Base-by-base conservation (phyloP, 2,797 vertebrate species). In the Picus viridis region DNA sequence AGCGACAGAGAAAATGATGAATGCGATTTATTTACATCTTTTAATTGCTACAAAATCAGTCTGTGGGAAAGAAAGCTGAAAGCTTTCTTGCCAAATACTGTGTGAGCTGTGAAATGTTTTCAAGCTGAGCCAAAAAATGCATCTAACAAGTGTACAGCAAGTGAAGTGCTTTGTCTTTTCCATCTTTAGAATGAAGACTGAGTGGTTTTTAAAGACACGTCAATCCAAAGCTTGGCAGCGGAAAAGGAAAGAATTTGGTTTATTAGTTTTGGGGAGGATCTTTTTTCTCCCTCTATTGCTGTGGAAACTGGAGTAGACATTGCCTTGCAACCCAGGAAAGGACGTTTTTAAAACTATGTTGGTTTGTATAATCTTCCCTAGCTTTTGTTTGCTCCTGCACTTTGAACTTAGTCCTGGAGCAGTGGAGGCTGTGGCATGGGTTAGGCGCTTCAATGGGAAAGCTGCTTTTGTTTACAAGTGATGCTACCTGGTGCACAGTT, bases 41-140 rank as follows among this genome's bases (percentile, higher is more conserved):
- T 32, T 92, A 81, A 58, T 73, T 71, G 53, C 89, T 81, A 7
- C 65, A 34, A 72, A 84, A 43, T 75, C 77, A 54, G 41, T 88
- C 83, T 72, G 63, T 80, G 67, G 91, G 87, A 84, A 91, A 94
- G 93, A 89, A 93, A 85, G 54, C 83, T 22, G n/a, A 77, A 72
- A 75, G 65, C 77, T 88, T 70, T 69, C 16, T 62, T 88, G 94
- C 94, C 95, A 96, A 72, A 91, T 70, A 22, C 29, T 86, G 78
- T 69, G 64, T 80, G 96, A 96, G 81, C 90, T 97, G 82, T 73
- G 83, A 93, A 94, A 94, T 71, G 80, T 94, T 96, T 97, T 96
- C 80, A 93, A 95, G 92, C 95, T 69, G 91, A 97, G 95, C 96
- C 96, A 97, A 96, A 89, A 96, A 96, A 75, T 53, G 87, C 87